Base-by-base conservation (phyloP, 1,140 invertebrate genomes). In the Bombyx mandarina region DNA sequence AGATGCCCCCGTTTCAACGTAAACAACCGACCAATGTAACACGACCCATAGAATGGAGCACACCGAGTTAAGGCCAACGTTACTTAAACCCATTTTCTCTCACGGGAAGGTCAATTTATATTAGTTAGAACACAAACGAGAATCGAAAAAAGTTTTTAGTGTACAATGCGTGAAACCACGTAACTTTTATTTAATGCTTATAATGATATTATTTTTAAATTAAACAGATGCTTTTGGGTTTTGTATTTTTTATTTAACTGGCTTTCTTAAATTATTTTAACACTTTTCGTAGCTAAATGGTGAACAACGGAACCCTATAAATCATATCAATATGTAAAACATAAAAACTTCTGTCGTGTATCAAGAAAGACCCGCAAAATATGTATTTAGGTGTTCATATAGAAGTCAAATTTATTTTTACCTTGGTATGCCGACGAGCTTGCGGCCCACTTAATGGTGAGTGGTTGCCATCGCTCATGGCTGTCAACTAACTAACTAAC, bases 1-100 rank as follows among this genome's bases (percentile, higher is more conserved):
- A 75, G 66, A 73, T 73, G 70, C 60, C 69, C 71, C 61, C 66
- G 58, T 76, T 76, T 74, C 69, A 61, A 66, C 67, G 66, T 67
- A 71, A 66, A 66, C 56, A 65, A 67, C 61, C 62, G 59, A 58
- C 71, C 69, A 69, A 57, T 60, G 60, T 56, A 51, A 56, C 53
- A 45, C 56, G 59, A 61, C 43, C 50, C 56, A 26, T 46, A 48
- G 49, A 42, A 10, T 22, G 7, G 26, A 22, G 22, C 12, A 45
- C 50, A 18, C 5, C 52, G 6, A 52, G 59, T 57, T 43, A 66
- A 68, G 61, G 50, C 35, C 53, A 46, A 46, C 22, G 46, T 52
- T 51, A 55, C 26, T 52, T 51, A 49, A 53, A 9, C 42, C 54
- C 45, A 54, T 66, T 66, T 68, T 58, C 43, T 12, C 42, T 43